Base-by-base conservation (phyloP, 2,888 invertebrate genomes). In the Mantis religiosa region DNA sequence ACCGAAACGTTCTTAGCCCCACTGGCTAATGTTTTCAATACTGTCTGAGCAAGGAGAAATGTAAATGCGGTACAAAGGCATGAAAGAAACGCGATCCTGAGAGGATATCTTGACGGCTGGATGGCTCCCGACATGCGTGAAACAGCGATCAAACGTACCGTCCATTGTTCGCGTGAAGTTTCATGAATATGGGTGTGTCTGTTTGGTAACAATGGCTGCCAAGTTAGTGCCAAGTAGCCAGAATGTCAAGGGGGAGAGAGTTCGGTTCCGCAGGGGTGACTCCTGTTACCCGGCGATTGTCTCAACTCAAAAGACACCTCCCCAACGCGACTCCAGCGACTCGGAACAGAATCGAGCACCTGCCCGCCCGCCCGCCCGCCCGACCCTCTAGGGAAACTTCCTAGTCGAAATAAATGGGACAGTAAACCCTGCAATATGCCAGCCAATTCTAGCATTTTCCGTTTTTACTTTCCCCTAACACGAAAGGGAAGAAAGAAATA, bases 381-480 rank as follows among this genome's bases (percentile, higher is more conserved):
- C 34, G 54, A 54, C 82, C 71, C 54, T 87, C 88, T 47, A 20
- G 82, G 88, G 89, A 84, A 87, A 88, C 47, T 83, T 28, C 27
- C n/a, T 85, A 88, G 86, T 84, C 89, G 81, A 89, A 89, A 90
- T 89, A 90, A 89, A 90, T 90, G 90, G 89, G 89, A 89, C 89
- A 88, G 89, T 89, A 89, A 89, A 89, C 87, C 89, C 87, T 83
- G 89, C 89, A 89, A 89, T 89, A 89, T 89, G 87, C 89, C 89
- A 89, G 85, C 89, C 89, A 89, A 89, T 89, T 89, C 89, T 89
- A 85, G 81, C 89, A 89, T 89, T 89, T 89, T 87, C n/a, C 89
- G 86, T 86, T 89, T 85, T 82, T 71, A 54, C 25, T 83, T 54
- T 25, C 84, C n/a, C 47, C 83, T 28, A 34, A 34, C 20, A n/a